Evolutionary conservation across 1,140 invertebrate genomes (phyloP).

Genomic region (Lasioglossum baleicum): DNA sequence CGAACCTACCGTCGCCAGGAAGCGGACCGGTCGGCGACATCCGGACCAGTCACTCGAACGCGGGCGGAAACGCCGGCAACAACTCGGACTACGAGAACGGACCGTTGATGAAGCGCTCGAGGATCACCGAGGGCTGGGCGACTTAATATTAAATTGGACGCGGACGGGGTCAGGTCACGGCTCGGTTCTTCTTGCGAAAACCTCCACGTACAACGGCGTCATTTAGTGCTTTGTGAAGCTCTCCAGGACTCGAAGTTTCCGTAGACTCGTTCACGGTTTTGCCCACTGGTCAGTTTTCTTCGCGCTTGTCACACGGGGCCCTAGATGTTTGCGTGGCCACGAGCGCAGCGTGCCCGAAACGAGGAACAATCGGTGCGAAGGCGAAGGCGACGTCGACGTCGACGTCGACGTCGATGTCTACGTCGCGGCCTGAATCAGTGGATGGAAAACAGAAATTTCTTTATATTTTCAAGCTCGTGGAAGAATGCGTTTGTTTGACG

Average conservation of each 20-base stretch:
- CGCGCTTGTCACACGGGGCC: no score
- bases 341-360: not conserved
- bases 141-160: conserved; percentile 83
- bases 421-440: not conserved
- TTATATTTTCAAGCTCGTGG: conserved; percentile 66
- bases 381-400: no score
- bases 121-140: conserved; percentile 91
- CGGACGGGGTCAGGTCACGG: conserved; percentile 36
- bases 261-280: conserved; percentile 26
- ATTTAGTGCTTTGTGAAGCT: conserved; percentile 59
- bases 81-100: conserved; percentile 89
- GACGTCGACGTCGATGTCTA: no score
- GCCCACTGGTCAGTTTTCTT: conserved; percentile 1
- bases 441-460: conserved; percentile 59
- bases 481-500: conserved; percentile 66
- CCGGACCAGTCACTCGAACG: conserved; percentile 79
- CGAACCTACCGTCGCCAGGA: conserved; percentile 87
- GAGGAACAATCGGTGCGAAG: conserved; percentile 2
- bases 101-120: conserved; percentile 89
- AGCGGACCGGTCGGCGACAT: conserved; percentile 75
- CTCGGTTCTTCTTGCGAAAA: conserved; percentile 58
- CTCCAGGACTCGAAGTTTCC: conserved; percentile 38
- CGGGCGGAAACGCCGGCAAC: conserved; percentile 76
- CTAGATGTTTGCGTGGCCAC: no score
- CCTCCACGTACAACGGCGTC: conserved; percentile 69